A percentile compares a stretch with the other conserved stretches of the same genome.
Conservation (phyloP, 1,140 invertebrate genomes). For the Carposina sasakii region DNA sequence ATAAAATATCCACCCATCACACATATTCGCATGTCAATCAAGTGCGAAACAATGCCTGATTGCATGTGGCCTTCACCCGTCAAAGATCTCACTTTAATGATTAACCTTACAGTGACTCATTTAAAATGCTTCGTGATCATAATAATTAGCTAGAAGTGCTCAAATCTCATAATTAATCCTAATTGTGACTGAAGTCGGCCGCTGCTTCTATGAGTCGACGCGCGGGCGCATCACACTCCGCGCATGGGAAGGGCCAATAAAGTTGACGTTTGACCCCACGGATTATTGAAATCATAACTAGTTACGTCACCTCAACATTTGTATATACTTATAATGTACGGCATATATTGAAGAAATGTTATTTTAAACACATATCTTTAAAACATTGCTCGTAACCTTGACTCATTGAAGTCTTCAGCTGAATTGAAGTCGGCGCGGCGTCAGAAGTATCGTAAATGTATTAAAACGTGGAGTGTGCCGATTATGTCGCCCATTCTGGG, state of each 20-base stretch:
- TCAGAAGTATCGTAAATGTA: background rate
- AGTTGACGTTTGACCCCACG: slow-evolving; percentile 43
- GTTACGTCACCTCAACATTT: background rate
- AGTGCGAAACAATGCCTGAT: too few species aligned
- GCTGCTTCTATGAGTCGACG: slow-evolving; percentile 12
- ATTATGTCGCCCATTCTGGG: slow-evolving; percentile 23
- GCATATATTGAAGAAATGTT: too few species aligned
- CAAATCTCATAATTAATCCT: slow-evolving; percentile 43
- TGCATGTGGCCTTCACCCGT: too few species aligned
- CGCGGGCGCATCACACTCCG: slow-evolving; percentile 1
- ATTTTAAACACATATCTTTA: background rate
- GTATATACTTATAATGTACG: too few species aligned
- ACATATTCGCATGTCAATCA: too few species aligned
- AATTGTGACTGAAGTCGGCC: slow-evolving; percentile 47
- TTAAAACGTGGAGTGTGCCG: background rate
- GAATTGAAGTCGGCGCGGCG: background rate
- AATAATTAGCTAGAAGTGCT: too few species aligned
- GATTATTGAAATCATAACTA: slow-evolving; percentile 43
- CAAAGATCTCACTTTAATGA: too few species aligned
- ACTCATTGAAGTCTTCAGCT: background rate
- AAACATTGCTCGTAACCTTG: background rate
- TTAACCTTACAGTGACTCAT: too few species aligned
- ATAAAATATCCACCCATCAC: too few species aligned
- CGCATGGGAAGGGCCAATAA: slow-evolving; percentile 21
- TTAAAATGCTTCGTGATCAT: too few species aligned